Evolutionary conservation across 1,140 invertebrate genomes (phyloP), one percentile per base, ranked within the genome.

Genomic region (Scaptomyza montana): DNA sequence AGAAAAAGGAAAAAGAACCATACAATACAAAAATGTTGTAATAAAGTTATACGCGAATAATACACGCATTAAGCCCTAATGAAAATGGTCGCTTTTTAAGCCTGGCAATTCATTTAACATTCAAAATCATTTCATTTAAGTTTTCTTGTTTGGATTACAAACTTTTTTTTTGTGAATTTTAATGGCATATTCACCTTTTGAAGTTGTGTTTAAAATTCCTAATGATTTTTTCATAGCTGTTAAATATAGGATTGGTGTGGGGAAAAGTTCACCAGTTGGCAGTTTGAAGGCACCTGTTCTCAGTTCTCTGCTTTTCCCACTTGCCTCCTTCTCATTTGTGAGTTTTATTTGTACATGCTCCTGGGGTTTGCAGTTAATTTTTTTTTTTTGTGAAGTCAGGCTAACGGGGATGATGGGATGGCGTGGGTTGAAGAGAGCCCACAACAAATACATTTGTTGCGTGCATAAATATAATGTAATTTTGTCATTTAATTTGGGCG

Each of bases 221-320:
- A 86, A 86, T 86, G 82, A 87, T 82, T 87, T 87, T 86, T 86
- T 86, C 67, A 86, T 86, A 64, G 75, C 81, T 86, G 70, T 86
- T 86, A 86, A 86, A 78, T 81, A 86, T 87, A 86, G 75, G 87
- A 87, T 86, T 76, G 71, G 45, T 64, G 63, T 39, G 12, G 36
- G 33, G 63, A 78, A 87, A 87, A 53, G 78, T 85, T 82, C 47
- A 39, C 57, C 71, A 61, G 56, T 56, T 74, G 16, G 21, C 56
- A 12, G 56, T 33, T 33, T 10, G 36, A 41, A 69, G 62, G 64
- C 63, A 84, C 69, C 62, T 73, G 70, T 66, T 66, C 43, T 47
- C 19, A 9, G 46, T 21, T 16, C 19, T 19, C 7, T 16, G 5
- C 3, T 19, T 4, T 25, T 49, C 36, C 41, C 55, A 6, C n/a